phyloP scores from a whole-genome alignment of 2,797 vertebrate species.

The Podarcis siculus region DNA sequence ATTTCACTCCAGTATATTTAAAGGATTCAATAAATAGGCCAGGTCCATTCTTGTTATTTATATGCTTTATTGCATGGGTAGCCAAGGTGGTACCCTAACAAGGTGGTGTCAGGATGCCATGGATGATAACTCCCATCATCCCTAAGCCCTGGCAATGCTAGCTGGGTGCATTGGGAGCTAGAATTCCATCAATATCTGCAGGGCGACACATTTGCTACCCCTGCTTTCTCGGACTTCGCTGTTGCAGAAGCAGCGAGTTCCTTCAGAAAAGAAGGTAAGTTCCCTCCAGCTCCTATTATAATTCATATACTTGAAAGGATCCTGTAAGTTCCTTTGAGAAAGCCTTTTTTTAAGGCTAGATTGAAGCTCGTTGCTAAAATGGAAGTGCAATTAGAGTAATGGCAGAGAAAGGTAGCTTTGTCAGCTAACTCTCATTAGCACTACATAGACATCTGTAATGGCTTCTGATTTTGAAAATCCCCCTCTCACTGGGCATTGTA shows the following conservation, averaged over 20 bases:
- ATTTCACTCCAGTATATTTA: background rate
- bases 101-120: too few relatives aligned
- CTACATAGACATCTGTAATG: background rate
- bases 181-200: too few relatives aligned
- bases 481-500: background rate
- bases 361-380: slow-evolving; percentile 28
- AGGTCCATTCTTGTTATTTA: too few relatives aligned
- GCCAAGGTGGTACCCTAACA: too few relatives aligned
- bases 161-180: too few relatives aligned
- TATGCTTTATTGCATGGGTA: too few relatives aligned
- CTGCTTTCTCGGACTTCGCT: background rate
- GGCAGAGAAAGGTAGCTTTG: slow-evolving; percentile 9
- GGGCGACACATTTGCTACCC: too few relatives aligned
- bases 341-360: background rate
- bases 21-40: too few relatives aligned
- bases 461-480: background rate
- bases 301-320: background rate
- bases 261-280: background rate
- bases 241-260: background rate
- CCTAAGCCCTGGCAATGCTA: too few relatives aligned
- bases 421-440: background rate
- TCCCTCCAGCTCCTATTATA: background rate
- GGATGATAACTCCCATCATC: too few relatives aligned
- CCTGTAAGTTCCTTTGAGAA: background rate
- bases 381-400: slow-evolving; percentile 36